Percentiles rank a stretch among this genome's conserved stretches.
Evolutionary conservation across 2,888 invertebrate species (phyloP).

Genomic region (Ypsolopha scabrella): DNA sequence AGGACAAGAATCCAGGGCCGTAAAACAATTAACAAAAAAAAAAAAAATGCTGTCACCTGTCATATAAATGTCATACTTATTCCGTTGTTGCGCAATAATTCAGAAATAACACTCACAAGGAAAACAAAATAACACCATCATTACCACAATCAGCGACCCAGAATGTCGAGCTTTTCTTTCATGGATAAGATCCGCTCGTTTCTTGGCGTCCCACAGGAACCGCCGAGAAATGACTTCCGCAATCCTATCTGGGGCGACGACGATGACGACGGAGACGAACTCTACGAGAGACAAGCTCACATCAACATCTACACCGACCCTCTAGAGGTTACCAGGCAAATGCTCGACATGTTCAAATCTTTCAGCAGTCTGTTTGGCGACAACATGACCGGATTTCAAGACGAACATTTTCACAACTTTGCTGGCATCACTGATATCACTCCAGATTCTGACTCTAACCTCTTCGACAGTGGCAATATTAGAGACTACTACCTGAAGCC

Average conservation of each 20-base stretch:
- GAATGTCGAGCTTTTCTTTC: constrained; percentile 19
- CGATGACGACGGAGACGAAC: constrained; percentile 50
- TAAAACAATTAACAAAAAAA: too few species aligned
- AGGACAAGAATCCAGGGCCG: too few species aligned
- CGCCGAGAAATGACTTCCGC: constrained; percentile 54
- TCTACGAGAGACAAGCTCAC: constrained; percentile 35
- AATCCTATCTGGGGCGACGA: constrained; percentile 63
- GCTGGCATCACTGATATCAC: constrained; percentile 9
- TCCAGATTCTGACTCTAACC: constrained; percentile 19
- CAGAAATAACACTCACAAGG: background rate
- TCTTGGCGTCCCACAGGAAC: constrained; percentile 38
- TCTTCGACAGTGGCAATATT: constrained; percentile 31
- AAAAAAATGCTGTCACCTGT: too few species aligned
- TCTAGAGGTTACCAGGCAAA: constrained; percentile 39
- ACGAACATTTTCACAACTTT: constrained; percentile 21
- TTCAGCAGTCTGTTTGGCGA: constrained; percentile 50
- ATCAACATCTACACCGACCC: constrained; percentile 25
- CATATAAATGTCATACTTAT: too few species aligned
- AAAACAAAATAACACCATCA: background rate
- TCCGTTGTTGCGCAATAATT: background rate
- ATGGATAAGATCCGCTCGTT: constrained; percentile 45
- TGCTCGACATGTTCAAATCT: constrained; percentile 47
- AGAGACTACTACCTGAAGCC: constrained; percentile 59
- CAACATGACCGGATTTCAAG: constrained; percentile 31
- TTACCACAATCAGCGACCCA: background rate